phyloP scores from a whole-genome alignment of 2,113 vertebrate genomes.

The Cheilinus undulatus region DNA sequence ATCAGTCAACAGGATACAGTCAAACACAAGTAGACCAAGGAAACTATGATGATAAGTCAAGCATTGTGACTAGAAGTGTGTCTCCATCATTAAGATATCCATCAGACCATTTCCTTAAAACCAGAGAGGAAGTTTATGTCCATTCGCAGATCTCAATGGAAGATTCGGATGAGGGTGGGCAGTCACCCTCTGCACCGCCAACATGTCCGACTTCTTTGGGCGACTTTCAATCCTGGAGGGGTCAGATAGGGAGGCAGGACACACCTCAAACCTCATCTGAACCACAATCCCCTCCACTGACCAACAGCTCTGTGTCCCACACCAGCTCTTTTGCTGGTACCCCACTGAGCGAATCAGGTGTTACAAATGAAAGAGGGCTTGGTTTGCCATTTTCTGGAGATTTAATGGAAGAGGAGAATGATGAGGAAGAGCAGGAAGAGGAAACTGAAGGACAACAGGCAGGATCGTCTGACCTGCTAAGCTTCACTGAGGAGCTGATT shows the following conservation, averaged over 20 bases:
- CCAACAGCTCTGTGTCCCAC: conserved; percentile 69
- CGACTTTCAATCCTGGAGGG: conserved; percentile 55
- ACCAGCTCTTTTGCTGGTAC: conserved; percentile 71
- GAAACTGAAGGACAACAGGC: conserved; percentile 29
- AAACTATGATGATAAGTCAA: conserved; percentile 56
- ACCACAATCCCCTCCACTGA: conserved; percentile 62
- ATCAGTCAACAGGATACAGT: conserved; percentile 26
- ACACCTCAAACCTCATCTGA: conserved; percentile 44
- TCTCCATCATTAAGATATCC: conserved; percentile 68
- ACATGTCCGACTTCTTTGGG: conserved; percentile 51
- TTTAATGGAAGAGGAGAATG: conserved; percentile 75
- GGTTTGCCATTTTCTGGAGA: conserved; percentile 77
- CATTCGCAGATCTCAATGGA: conserved; percentile 80
- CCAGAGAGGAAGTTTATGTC: conserved; percentile 78
- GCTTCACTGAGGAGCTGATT: conserved; percentile 58
- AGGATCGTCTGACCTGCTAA: conserved; percentile 52
- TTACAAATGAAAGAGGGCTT: conserved; percentile 54
- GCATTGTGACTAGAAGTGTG: conserved; percentile 44
- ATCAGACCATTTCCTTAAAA: conserved; percentile 78
- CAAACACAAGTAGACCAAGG: conserved; percentile 45
- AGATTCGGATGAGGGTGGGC: conserved; percentile 78
- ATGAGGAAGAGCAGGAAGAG: conserved; percentile 59
- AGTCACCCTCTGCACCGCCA: conserved; percentile 63
- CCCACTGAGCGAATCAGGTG: conserved; percentile 45
- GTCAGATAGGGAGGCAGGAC: conserved; percentile 43